Percentiles rank a stretch among this genome's conserved stretches.
phyloP scores from a whole-genome alignment of 35 echinoderm and acorn worm genomes.

The Strongylocentrotus purpuratus region DNA sequence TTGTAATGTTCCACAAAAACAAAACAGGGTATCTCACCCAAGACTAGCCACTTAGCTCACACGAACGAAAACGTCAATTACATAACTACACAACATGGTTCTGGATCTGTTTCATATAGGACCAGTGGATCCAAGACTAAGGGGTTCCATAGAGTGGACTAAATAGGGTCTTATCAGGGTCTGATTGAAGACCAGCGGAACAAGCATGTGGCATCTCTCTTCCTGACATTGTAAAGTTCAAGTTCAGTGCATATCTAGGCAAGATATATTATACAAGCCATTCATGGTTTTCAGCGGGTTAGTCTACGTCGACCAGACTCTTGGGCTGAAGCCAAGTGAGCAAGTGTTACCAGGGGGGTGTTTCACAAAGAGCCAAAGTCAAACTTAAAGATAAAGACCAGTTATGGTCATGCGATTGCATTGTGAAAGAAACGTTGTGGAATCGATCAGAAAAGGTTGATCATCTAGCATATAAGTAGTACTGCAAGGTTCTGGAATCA shows the following conservation, averaged over 20 bases:
- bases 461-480: too few relatives aligned
- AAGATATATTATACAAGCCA: constrained; percentile 30
- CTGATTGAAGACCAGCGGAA: neutral
- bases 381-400: too few relatives aligned
- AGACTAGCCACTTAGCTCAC: neutral
- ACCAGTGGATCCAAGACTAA: neutral
- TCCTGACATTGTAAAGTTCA: constrained; percentile 23
- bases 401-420: too few relatives aligned
- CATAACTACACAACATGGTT: neutral
- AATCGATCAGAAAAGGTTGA: too few relatives aligned
- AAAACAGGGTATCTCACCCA: neutral
- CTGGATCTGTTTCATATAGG: neutral
- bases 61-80: neutral
- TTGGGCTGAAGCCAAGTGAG: neutral
- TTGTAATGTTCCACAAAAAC: neutral
- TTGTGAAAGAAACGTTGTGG: too few relatives aligned
- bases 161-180: neutral
- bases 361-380: too few relatives aligned
- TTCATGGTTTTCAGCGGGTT: constrained; percentile 14
- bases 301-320: neutral
- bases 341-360: neutral
- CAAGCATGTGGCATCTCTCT: constrained; percentile 18
- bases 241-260: constrained; percentile 37
- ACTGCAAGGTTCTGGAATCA: too few relatives aligned
- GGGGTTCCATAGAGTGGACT: neutral